phyloP scores from a whole-genome alignment of 2,113 vertebrate genomes.

The Alethe diademata region DNA sequence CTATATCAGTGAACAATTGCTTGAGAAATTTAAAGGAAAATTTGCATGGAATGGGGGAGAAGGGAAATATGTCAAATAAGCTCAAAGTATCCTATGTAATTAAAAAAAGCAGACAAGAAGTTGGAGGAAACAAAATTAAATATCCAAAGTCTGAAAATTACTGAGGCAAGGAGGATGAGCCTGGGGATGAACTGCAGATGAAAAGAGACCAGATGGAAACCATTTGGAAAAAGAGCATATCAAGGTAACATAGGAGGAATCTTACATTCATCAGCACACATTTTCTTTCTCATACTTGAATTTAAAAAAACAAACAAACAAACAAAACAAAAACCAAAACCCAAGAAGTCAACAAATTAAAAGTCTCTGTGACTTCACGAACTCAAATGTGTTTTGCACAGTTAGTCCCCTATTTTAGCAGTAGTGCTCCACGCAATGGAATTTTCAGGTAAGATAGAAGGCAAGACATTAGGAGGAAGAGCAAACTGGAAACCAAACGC shows the following conservation, averaged over 20 bases:
- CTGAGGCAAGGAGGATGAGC: neutral
- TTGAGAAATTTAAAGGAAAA: neutral
- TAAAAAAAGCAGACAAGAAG: neutral
- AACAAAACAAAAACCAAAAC: neutral
- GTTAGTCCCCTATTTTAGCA: neutral
- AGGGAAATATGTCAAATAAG: neutral
- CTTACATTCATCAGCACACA: neutral
- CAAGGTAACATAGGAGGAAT: neutral
- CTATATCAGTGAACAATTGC: neutral
- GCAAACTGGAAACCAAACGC: neutral
- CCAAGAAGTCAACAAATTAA: neutral
- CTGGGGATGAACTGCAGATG: neutral
- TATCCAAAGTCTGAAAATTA: neutral
- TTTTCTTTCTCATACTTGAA: neutral
- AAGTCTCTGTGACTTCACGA: neutral
- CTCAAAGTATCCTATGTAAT: neutral
- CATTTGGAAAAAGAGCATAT: neutral
- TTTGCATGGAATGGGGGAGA: neutral
- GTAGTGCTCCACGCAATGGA: accelerated
- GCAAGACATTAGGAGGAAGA: accelerated
- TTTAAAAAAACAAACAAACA: neutral
- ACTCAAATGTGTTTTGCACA: neutral
- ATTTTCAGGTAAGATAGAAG: neutral
- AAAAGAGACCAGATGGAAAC: neutral
- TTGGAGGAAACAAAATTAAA: neutral